Percentiles rank a stretch among this genome's conserved stretches.
Conservation (phyloP, 2,888 invertebrate genomes). For the Tanypteryx hageni region DNA sequence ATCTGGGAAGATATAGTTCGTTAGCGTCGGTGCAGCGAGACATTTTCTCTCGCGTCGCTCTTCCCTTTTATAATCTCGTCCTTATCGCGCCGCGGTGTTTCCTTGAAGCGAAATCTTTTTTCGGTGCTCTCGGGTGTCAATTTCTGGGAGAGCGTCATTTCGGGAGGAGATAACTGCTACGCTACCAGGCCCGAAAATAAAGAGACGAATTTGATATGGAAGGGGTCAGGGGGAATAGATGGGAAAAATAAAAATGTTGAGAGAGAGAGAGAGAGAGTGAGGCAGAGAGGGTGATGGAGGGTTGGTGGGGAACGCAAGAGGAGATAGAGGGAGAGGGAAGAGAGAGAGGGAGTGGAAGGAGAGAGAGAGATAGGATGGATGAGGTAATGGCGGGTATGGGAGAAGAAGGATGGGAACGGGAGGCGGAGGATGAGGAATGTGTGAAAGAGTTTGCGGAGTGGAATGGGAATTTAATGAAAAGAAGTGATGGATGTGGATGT, state of each 20-base stretch:
- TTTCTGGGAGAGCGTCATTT: not conserved
- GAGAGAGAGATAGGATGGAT: slow-evolving; percentile 12
- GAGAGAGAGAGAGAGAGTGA: not conserved
- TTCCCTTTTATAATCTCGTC: not conserved
- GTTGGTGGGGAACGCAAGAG: not conserved
- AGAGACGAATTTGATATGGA: slow-evolving; percentile 49
- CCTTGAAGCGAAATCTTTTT: not conserved
- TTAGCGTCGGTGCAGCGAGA: not conserved
- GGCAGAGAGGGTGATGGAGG: not conserved
- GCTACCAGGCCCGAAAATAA: slow-evolving; percentile 5
- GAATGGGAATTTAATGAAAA: slow-evolving; percentile 63
- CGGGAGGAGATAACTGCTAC: not conserved
- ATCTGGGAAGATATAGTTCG: slow-evolving; percentile 21
- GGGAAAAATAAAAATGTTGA: not conserved
- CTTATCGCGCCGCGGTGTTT: not conserved
- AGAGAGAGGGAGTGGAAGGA: not conserved
- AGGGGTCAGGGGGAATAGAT: not conserved
- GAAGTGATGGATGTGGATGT: slow-evolving; percentile 53
- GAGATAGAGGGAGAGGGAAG: not conserved
- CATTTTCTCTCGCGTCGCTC: not conserved
- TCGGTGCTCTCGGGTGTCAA: not conserved
- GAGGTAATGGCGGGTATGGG: slow-evolving; percentile 13
- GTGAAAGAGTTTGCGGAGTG: slow-evolving; percentile 48
- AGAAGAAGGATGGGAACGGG: slow-evolving; percentile 11
- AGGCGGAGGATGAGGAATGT: not conserved